Percentiles rank a stretch among this genome's conserved stretches.
phyloP scores from a whole-genome alignment of 2,888 invertebrate genomes.

The Trypoxylon attenuatum region DNA sequence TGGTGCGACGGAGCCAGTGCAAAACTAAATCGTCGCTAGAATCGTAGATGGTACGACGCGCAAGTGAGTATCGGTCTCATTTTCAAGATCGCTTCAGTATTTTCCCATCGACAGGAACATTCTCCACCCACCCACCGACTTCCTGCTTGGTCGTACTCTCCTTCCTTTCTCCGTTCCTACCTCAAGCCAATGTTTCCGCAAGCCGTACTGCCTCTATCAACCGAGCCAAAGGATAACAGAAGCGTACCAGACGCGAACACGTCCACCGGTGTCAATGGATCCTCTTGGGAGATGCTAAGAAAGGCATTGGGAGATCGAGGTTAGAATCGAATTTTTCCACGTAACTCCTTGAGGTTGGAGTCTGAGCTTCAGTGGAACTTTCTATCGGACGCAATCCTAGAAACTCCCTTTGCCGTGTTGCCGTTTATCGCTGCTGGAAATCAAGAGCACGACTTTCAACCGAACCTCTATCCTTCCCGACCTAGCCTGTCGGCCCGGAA shows the following conservation, averaged over 20 bases:
- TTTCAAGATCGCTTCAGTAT: constrained; percentile 47
- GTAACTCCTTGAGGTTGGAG: constrained; percentile 9
- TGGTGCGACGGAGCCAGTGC: constrained; percentile 21
- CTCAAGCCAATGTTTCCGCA: constrained; percentile 1
- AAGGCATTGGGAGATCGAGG: constrained; percentile 43
- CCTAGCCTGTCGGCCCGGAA: no score
- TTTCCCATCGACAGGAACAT: constrained; percentile 43
- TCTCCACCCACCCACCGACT: constrained; percentile 1
- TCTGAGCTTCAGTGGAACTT: neutral
- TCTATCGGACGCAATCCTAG: constrained; percentile 6
- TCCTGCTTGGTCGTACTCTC: neutral
- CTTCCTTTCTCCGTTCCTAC: neutral
- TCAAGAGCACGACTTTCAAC: constrained; percentile 7
- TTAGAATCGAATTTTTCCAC: constrained; percentile 40
- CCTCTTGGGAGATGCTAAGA: constrained; percentile 20
- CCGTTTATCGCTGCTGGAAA: neutral
- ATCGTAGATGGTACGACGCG: constrained; percentile 34
- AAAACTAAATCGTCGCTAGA: constrained; percentile 40
- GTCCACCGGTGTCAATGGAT: constrained; percentile 31
- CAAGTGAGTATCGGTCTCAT: constrained; percentile 44
- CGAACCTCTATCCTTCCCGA: neutral
- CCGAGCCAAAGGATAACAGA: constrained; percentile 7
- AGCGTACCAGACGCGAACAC: constrained; percentile 29
- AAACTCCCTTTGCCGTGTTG: constrained; percentile 13
- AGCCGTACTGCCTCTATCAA: constrained; percentile 27